Conservation (phyloP, 2,113 vertebrate genomes). For the Rissa tridactyla region DNA sequence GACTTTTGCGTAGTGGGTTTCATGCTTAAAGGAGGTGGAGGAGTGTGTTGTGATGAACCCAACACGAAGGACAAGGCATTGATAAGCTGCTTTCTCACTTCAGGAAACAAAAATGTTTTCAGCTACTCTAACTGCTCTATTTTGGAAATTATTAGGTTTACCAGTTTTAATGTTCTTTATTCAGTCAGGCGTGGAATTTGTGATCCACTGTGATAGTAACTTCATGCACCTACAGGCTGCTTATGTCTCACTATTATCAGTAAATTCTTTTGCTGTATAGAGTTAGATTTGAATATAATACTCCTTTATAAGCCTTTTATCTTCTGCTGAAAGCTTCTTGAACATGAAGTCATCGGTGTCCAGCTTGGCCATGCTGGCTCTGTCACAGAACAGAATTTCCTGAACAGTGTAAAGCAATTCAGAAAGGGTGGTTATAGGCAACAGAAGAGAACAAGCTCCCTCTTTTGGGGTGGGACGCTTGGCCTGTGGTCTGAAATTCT, state of each 20-base stretch:
- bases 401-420: neutral
- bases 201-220: neutral
- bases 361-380: neutral
- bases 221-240: neutral
- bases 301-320: neutral
- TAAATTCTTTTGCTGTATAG: neutral
- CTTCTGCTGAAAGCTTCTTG: neutral
- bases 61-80: fast-evolving
- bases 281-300: neutral
- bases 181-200: neutral
- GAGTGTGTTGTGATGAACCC: neutral
- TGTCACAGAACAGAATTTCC: neutral
- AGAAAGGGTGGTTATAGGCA: neutral
- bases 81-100: neutral
- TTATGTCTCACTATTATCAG: neutral
- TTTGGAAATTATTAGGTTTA: neutral
- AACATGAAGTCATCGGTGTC: neutral
- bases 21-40: neutral
- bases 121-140: neutral
- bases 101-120: neutral
- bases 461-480: neutral
- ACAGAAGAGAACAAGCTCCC: fast-evolving
- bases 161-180: neutral
- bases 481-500: neutral
- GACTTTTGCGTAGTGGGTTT: neutral